Conservation (phyloP, 2,797 vertebrate species). For the Tokudaia muenninki region DNA sequence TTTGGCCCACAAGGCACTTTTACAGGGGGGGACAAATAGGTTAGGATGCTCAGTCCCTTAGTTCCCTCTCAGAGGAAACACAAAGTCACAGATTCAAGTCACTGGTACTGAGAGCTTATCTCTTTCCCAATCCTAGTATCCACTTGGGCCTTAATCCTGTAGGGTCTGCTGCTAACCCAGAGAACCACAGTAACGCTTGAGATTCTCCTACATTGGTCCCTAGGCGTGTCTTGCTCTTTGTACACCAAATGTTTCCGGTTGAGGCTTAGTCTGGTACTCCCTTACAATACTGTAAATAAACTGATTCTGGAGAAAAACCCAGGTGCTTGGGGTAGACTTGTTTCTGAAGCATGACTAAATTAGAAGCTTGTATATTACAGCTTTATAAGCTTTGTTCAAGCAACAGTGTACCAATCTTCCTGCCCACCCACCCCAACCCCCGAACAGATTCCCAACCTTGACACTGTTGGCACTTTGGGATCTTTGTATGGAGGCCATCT, state of each 20-base stretch:
- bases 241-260: background rate
- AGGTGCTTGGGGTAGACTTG: background rate
- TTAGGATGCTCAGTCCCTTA: background rate
- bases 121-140: background rate
- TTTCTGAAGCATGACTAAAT: background rate
- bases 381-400: background rate
- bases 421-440: background rate
- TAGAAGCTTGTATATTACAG: background rate
- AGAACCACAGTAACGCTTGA: accelerated
- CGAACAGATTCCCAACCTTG: background rate
- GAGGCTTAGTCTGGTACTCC: background rate
- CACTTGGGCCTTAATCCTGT: background rate
- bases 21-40: background rate
- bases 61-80: background rate
- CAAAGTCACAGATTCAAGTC: background rate
- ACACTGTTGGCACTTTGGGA: background rate
- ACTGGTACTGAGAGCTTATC: background rate
- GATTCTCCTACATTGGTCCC: background rate
- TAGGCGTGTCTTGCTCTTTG: background rate
- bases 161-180: background rate
- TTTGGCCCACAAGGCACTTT: background rate
- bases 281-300: background rate
- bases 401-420: background rate
- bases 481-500: too few species aligned
- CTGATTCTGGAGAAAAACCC: background rate